Evolutionary conservation across 2,888 invertebrate species (phyloP).

Genomic region (Tanypteryx hageni): DNA sequence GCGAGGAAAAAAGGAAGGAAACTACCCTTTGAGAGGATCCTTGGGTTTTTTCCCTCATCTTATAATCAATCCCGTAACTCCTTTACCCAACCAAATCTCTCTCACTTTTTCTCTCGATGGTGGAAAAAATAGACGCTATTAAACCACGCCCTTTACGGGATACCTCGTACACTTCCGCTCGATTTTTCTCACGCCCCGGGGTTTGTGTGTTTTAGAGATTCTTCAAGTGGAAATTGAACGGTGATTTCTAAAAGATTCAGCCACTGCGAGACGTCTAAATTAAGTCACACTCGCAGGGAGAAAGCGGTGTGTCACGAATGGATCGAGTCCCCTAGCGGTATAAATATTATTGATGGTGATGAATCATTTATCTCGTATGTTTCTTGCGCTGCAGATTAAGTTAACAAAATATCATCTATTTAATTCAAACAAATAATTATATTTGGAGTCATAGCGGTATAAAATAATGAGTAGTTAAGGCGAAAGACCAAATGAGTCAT

Average conservation of each 20-base stretch:
- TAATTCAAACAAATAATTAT: no score
- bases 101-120: conserved; percentile 15
- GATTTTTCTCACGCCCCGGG: neutral
- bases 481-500: no score
- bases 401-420: no score
- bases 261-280: neutral
- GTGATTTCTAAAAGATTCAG: neutral
- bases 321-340: no score
- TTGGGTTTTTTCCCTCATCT: neutral
- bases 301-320: no score
- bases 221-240: neutral
- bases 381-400: no score
- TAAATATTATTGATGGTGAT: no score
- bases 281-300: neutral
- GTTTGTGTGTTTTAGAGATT: conserved; percentile 1
- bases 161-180: neutral
- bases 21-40: neutral
- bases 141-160: conserved; percentile 14
- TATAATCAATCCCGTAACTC: conserved; percentile 14
- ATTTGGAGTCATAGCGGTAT: no score
- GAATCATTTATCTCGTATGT: no score
- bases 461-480: no score
- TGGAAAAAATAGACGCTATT: neutral
- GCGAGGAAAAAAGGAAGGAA: neutral
- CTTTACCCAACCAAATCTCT: neutral